Evolutionary conservation across 2,888 invertebrate genomes (phyloP), one percentile per base, ranked within the genome.

Genomic region (Tridacna crocea): DNA sequence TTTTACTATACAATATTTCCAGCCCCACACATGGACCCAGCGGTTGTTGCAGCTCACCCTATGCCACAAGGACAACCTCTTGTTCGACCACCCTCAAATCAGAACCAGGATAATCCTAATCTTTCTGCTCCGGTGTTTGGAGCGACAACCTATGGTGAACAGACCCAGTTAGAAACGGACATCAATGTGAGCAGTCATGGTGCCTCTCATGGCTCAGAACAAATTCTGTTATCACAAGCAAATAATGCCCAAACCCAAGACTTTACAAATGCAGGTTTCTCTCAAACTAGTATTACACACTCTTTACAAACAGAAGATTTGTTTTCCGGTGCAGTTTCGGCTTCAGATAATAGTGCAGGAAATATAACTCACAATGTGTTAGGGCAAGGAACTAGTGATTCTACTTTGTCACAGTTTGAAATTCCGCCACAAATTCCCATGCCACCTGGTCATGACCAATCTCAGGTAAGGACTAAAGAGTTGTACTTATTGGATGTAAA

Each of bases 11-110:
- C 36, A 36, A 36, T 36, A 36, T 36, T 36, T 36, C 3, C 85
- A 89, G 90, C 92, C 22, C 92, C 91, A 0, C 92, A 92, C 80
- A 90, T 91, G 87, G 93, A 93, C 84, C 93, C 93, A 19, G 93
- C 93, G 46, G 92, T 93, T 12, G 92, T 93, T 11, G 92, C 91
- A 73, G 92, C 92, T 36, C 92, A 92, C 66, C 92, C 93, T 11
- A 92, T 92, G 91, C 88, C 90, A 51, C 82, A 86, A 47, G 81
- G 86, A 48, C 87, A 86, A 61, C 70, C 81, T 27, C 78, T 84
- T 17, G 84, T 83, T 0, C 80, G 81, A 75, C 82, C 84, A 24
- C 76, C 83, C 51, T 78, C 85, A 66, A 78, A 81, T 65, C 85
- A 85, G 66, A 80, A 81, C 58, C 84, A 84, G 10, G 82, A 84